These are phyloP conservation scores for Bombus polaris DNA, from an alignment of 1,140 invertebrate genomes.

Conservation along the genomic window DNA sequence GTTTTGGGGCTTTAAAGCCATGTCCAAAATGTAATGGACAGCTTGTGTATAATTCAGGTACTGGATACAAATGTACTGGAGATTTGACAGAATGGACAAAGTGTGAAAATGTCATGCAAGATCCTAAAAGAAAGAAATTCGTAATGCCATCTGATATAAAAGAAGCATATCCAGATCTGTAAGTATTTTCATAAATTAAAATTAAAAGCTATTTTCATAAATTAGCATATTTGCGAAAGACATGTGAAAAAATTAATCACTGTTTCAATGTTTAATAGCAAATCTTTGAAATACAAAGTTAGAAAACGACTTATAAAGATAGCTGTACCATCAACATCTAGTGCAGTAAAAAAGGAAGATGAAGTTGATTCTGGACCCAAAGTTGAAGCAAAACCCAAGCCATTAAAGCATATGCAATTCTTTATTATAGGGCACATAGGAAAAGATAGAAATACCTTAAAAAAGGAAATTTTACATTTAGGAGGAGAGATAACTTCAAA, in stretches of 20 bases:
- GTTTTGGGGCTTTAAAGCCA: slow-evolving; percentile 91
- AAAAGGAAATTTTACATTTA: slow-evolving; percentile 87
- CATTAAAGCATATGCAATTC: slow-evolving; percentile 92
- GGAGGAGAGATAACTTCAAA: slow-evolving; percentile 90
- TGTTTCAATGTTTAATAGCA: slow-evolving; percentile 44
- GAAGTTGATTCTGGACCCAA: slow-evolving; percentile 84
- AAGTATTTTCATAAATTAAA: slow-evolving; percentile 59
- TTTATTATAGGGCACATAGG: slow-evolving; percentile 87
- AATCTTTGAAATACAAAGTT: slow-evolving; percentile 84
- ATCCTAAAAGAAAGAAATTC: slow-evolving; percentile 90
- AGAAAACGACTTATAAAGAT: slow-evolving; percentile 86
- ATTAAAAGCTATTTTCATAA: background rate
- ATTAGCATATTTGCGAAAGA: background rate
- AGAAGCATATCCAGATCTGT: slow-evolving; percentile 85
- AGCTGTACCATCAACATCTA: slow-evolving; percentile 81
- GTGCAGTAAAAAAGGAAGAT: slow-evolving; percentile 84
- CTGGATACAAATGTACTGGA: slow-evolving; percentile 91
- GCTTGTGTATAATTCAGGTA: slow-evolving; percentile 87
- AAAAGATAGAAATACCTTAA: slow-evolving; percentile 86
- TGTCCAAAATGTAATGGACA: slow-evolving; percentile 93
- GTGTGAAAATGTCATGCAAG: slow-evolving; percentile 89
- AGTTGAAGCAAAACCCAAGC: slow-evolving; percentile 84
- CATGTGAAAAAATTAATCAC: slow-evolving; percentile 3
- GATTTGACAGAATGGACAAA: slow-evolving; percentile 95
- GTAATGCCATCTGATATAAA: slow-evolving; percentile 88